A percentile compares a stretch with the other conserved stretches of the same genome.
phyloP scores from a whole-genome alignment of 2,888 invertebrate genomes.

The Cryptus viduatorius region DNA sequence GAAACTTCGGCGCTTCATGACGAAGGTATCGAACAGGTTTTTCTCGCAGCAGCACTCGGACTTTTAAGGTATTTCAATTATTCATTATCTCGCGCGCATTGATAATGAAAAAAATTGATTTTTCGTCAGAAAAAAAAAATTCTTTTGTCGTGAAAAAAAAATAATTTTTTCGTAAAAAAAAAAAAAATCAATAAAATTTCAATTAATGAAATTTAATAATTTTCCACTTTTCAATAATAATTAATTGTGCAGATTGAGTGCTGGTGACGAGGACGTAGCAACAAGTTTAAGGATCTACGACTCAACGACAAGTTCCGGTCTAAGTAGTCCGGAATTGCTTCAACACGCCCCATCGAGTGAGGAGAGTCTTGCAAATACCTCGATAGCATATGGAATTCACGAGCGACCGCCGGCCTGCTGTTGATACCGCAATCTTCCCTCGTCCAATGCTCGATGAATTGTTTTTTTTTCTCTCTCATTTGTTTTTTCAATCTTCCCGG shows the following conservation, averaged over 20 bases:
- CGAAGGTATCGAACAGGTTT: conserved; percentile 92
- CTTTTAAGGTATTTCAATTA: conserved; percentile 85
- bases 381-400: conserved; percentile 89
- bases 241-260: conserved; percentile 57
- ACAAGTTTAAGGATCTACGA: conserved; percentile 87
- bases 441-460: neutral
- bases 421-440: conserved; percentile 78
- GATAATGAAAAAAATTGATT: too few relatives aligned
- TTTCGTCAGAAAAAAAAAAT: too few relatives aligned
- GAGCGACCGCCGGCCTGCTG: conserved; percentile 88
- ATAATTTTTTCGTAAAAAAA: too few relatives aligned
- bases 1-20: conserved; percentile 94
- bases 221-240: neutral
- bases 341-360: conserved; percentile 80
- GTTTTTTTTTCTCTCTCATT: neutral
- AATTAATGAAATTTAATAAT: neutral
- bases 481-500: conserved; percentile 1
- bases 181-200: too few relatives aligned
- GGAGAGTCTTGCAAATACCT: conserved; percentile 85
- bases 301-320: conserved; percentile 85
- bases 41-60: conserved; percentile 88
- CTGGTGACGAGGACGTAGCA: conserved; percentile 70
- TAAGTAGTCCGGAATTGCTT: conserved; percentile 79
- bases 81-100: conserved; percentile 81
- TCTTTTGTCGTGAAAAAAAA: too few relatives aligned